phyloP scores from a whole-genome alignment of 2,797 vertebrate species.

The Melopsittacus undulatus region DNA sequence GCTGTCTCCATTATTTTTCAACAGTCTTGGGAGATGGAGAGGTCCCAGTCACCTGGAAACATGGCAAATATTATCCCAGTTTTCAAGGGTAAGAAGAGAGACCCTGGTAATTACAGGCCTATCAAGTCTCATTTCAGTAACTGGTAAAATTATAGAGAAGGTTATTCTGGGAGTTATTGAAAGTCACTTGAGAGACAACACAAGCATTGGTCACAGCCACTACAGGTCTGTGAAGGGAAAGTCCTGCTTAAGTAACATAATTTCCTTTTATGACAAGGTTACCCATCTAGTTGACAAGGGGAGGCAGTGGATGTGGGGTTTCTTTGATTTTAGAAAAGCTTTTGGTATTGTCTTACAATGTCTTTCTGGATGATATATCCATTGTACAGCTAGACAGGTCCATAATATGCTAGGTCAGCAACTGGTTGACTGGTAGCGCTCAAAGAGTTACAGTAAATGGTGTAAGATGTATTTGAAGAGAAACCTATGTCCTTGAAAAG shows the following conservation, averaged over 20 bases:
- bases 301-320: background rate
- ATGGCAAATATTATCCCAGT: background rate
- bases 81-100: background rate
- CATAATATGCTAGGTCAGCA: accelerated
- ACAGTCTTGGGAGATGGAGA: background rate
- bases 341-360: background rate
- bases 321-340: background rate
- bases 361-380: background rate
- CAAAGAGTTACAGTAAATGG: background rate
- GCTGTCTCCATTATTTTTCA: background rate
- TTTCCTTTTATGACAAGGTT: background rate
- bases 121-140: background rate
- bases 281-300: background rate
- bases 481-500: background rate
- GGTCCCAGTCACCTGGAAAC: background rate
- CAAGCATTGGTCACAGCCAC: background rate
- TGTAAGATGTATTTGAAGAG: background rate
- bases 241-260: background rate
- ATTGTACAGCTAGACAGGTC: background rate
- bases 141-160: background rate
- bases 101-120: background rate
- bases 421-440: accelerated
- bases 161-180: background rate
- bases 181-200: background rate
- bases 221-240: background rate